phyloP scores from a whole-genome alignment of 1,140 invertebrate genomes.

The Drosophila pandora region DNA sequence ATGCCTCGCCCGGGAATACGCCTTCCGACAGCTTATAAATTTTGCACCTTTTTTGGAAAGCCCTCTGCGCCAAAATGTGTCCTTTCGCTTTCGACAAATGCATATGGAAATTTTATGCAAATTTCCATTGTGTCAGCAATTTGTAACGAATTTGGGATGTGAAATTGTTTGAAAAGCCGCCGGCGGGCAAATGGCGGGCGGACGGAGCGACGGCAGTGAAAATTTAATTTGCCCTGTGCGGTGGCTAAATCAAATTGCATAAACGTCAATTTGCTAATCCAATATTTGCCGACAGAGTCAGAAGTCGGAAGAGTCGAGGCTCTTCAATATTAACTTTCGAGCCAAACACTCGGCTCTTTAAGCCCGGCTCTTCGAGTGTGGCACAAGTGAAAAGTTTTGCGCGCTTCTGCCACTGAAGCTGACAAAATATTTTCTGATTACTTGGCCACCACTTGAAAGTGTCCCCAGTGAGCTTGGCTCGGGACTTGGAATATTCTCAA shows the following conservation, averaged over 20 bases:
- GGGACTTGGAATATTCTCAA: slow-evolving; percentile 67
- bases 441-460: slow-evolving; percentile 67
- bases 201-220: slow-evolving; percentile 29
- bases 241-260: slow-evolving; percentile 74
- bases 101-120: slow-evolving; percentile 81
- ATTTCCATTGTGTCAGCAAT: slow-evolving; percentile 73
- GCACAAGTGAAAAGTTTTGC: slow-evolving; percentile 26
- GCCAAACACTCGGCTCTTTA: slow-evolving; percentile 41
- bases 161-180: slow-evolving; percentile 65
- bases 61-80: slow-evolving; percentile 46
- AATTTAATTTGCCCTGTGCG: slow-evolving; percentile 70
- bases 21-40: slow-evolving; percentile 58
- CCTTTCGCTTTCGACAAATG: slow-evolving; percentile 45
- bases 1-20: slow-evolving; percentile 43
- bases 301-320: slow-evolving; percentile 12
- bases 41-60: slow-evolving; percentile 24
- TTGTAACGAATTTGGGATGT: slow-evolving; percentile 74
- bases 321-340: slow-evolving; percentile 43
- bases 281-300: slow-evolving; percentile 33
- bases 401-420: slow-evolving; percentile 52
- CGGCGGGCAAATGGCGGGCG: slow-evolving; percentile 18
- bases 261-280: slow-evolving; percentile 76
- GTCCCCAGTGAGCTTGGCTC: slow-evolving; percentile 20
- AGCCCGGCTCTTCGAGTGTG: slow-evolving; percentile 6
- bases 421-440: slow-evolving; percentile 80